Percentiles rank a stretch among this genome's conserved stretches.
These are phyloP conservation scores for Laothoe populi DNA, from an alignment of 2,888 invertebrate species.

Conservation along the genomic window DNA sequence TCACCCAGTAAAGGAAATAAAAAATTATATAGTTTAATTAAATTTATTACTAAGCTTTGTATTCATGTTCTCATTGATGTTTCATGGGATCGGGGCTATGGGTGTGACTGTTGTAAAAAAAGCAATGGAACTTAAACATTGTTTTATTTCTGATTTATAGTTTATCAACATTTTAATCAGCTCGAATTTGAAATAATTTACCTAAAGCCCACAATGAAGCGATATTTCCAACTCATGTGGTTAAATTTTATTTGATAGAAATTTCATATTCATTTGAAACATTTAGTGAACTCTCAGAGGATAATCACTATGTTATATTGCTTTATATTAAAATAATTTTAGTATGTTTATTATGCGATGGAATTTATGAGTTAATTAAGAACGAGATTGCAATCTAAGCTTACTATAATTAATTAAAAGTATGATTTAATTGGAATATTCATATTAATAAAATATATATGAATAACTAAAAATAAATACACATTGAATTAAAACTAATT, in stretches of 20 bases:
- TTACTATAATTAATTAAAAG: not conserved
- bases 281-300: constrained; percentile 6
- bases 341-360: not conserved
- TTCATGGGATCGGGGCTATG: no score
- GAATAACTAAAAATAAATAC: no score
- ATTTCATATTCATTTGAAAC: constrained; percentile 1
- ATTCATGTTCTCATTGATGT: no score
- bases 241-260: not conserved
- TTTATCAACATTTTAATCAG: no score
- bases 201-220: not conserved
- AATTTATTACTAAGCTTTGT: no score
- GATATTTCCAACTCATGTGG: not conserved
- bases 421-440: not conserved
- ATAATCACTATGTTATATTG: not conserved
- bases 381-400: constrained; percentile 6
- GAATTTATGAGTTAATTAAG: constrained; percentile 15
- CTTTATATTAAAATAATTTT: not conserved
- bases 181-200: not conserved
- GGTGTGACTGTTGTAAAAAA: no score
- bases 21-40: no score
- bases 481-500: no score
- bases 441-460: not conserved
- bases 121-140: no score
- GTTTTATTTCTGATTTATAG: no score
- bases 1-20: no score